These are phyloP conservation scores for Saccopteryx bilineata DNA, from an alignment of 2,113 vertebrate species.

Conservation along the genomic window DNA sequence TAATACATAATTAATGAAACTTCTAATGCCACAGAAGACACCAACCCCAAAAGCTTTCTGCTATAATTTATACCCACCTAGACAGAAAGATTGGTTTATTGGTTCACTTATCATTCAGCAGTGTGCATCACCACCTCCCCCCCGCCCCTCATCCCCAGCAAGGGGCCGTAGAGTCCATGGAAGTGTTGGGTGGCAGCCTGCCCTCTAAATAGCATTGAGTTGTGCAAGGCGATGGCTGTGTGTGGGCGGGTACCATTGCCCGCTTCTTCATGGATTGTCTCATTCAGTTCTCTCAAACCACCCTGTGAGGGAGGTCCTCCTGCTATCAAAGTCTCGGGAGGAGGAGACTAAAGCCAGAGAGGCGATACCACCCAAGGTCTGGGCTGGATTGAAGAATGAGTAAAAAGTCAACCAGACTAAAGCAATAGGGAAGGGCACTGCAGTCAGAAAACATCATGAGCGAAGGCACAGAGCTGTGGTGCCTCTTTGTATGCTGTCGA, in stretches of 20 bases:
- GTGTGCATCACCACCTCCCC: not conserved
- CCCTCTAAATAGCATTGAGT: not conserved
- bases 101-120: slow-evolving; percentile 63
- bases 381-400: not conserved
- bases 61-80: slow-evolving; percentile 68
- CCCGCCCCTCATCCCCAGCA: not conserved
- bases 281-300: not conserved
- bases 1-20: slow-evolving; percentile 82
- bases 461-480: not conserved
- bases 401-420: not conserved
- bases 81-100: slow-evolving; percentile 59
- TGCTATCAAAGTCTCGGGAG: not conserved
- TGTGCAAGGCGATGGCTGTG: not conserved
- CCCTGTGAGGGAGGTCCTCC: not conserved
- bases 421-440: not conserved
- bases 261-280: not conserved
- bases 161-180: not conserved
- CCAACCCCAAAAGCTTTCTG: slow-evolving; percentile 67
- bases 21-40: slow-evolving; percentile 74
- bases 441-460: not conserved
- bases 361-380: not conserved
- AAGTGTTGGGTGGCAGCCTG: not conserved
- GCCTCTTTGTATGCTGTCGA: not conserved
- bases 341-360: not conserved
- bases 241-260: accelerated